These are phyloP conservation scores for Drosophila carrolli DNA, from an alignment of 1,140 invertebrate species.

Conservation along the genomic window DNA sequence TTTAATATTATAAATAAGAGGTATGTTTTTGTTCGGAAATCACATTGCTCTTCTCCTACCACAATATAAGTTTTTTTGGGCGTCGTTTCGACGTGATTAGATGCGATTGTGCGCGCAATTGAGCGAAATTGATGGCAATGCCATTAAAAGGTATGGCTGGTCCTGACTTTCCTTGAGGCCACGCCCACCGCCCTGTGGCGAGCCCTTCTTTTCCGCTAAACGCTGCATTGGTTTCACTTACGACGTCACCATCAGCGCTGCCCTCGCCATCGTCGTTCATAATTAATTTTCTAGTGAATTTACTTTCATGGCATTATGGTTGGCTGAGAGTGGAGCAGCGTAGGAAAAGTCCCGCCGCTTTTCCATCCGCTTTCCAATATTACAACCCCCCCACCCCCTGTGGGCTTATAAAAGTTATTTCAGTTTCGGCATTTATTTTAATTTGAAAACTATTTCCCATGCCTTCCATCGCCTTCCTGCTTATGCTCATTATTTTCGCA, in stretches of 20 bases:
- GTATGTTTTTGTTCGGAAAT: slow-evolving; percentile 2
- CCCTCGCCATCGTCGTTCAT: slow-evolving; percentile 64
- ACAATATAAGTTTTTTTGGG: slow-evolving; percentile 49
- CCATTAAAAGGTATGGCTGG: slow-evolving; percentile 76
- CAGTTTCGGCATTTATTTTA: slow-evolving; percentile 81
- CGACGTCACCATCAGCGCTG: slow-evolving; percentile 30
- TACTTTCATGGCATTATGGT: slow-evolving; percentile 78
- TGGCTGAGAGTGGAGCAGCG: slow-evolving; percentile 56
- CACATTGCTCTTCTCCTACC: neutral
- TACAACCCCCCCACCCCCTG: slow-evolving; percentile 12
- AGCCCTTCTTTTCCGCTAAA: slow-evolving; percentile 26
- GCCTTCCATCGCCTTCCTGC: slow-evolving; percentile 19
- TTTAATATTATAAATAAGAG: neutral
- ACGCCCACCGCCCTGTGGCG: neutral
- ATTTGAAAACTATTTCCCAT: slow-evolving; percentile 80
- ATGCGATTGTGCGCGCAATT: slow-evolving; percentile 82
- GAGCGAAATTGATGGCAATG: slow-evolving; percentile 82
- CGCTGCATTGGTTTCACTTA: slow-evolving; percentile 67
- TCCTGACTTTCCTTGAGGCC: slow-evolving; percentile 5
- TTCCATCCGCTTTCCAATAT: neutral
- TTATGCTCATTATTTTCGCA: slow-evolving; percentile 76
- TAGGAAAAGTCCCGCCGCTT: slow-evolving; percentile 12
- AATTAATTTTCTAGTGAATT: slow-evolving; percentile 83
- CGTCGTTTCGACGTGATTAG: slow-evolving; percentile 76
- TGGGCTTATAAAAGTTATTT: slow-evolving; percentile 76